Conservation (phyloP, 1,140 invertebrate species). For the Formica exsecta region DNA sequence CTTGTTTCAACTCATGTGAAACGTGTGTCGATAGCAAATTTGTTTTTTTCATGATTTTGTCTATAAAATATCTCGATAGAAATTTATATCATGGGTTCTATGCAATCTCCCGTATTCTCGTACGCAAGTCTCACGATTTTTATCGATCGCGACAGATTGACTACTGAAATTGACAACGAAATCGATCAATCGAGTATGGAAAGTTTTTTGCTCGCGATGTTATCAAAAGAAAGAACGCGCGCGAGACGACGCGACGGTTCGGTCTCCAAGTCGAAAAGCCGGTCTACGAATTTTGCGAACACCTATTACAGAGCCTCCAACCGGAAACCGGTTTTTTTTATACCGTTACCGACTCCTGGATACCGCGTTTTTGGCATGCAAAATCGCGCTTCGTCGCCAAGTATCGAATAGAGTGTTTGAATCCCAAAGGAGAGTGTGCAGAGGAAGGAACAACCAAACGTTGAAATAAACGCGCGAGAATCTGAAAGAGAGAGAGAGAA, state of each 20-base stretch:
- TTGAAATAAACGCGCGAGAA: background rate
- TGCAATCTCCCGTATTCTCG: background rate
- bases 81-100: background rate
- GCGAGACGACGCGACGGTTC: background rate
- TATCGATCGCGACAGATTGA: background rate
- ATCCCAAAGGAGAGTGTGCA: background rate
- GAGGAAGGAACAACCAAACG: background rate
- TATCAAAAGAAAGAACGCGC: slow-evolving; percentile 33
- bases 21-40: background rate
- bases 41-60: background rate
- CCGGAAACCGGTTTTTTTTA: slow-evolving; percentile 70
- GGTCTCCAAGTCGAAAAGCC: slow-evolving; percentile 13
- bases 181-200: slow-evolving; percentile 27
- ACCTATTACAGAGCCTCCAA: slow-evolving; percentile 21
- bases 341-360: slow-evolving; percentile 70
- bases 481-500: too few species aligned
- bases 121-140: background rate
- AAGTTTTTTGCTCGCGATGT: slow-evolving; percentile 31
- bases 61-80: background rate
- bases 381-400: background rate
- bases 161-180: background rate
- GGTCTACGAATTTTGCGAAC: slow-evolving; percentile 55
- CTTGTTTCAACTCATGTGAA: background rate
- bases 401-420: background rate
- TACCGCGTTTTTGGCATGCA: slow-evolving; percentile 59